A percentile compares a stretch with the other conserved stretches of the same genome.
These are phyloP conservation scores for Drosophila phalerata DNA, from an alignment of 2,888 invertebrate genomes.

Conservation along the genomic window DNA sequence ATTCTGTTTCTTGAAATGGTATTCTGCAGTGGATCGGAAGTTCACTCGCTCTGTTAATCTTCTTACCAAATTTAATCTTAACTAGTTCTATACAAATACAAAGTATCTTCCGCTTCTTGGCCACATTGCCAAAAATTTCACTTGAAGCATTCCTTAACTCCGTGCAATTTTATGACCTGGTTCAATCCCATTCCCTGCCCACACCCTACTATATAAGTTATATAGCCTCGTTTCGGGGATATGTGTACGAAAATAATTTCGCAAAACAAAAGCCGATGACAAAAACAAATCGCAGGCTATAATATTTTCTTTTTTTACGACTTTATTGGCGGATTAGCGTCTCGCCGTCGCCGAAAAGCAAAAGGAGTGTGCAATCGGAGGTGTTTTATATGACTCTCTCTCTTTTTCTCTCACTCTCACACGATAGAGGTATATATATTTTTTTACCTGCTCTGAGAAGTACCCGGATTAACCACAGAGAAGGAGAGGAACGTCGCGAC, in stretches of 20 bases:
- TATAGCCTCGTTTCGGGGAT: slow-evolving; percentile 43
- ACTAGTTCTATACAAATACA: not conserved
- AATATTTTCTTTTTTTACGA: slow-evolving; percentile 63
- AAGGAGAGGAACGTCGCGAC: slow-evolving; percentile 27
- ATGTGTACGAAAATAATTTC: slow-evolving; percentile 75
- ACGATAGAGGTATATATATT: not conserved
- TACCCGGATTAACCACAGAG: slow-evolving; percentile 69
- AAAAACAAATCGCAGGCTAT: slow-evolving; percentile 48
- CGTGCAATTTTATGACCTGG: slow-evolving; percentile 40
- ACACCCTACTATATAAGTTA: slow-evolving; percentile 34
- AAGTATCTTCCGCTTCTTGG: not conserved
- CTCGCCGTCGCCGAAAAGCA: slow-evolving; percentile 54
- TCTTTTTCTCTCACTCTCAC: not conserved
- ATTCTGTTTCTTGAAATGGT: too few relatives aligned
- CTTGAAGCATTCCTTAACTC: slow-evolving; percentile 2
- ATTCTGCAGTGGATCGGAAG: not conserved
- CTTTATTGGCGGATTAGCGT: slow-evolving; percentile 74
- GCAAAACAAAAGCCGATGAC: slow-evolving; percentile 49
- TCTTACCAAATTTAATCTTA: not conserved
- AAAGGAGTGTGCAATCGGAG: slow-evolving; percentile 71
- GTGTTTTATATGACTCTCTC: slow-evolving; percentile 35
- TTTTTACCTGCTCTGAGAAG: slow-evolving; percentile 52
- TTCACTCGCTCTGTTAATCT: not conserved
- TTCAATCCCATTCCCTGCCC: slow-evolving; percentile 24
- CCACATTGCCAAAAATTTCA: slow-evolving; percentile 3